These are phyloP conservation scores for Brachystomella parvula DNA, from an alignment of 1,140 invertebrate genomes.

Conservation along the genomic window DNA sequence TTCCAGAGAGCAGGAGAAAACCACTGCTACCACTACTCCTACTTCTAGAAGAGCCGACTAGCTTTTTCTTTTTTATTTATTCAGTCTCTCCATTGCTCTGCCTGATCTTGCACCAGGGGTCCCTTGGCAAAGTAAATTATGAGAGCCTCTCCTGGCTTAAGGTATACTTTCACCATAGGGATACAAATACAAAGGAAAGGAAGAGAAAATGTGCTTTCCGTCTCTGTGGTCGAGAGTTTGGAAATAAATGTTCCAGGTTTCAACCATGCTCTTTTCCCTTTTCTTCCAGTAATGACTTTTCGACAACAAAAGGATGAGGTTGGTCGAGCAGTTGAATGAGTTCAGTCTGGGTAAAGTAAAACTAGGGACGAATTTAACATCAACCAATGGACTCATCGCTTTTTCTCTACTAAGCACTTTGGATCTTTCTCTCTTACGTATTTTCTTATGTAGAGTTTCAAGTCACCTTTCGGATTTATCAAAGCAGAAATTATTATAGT, in stretches of 20 bases:
- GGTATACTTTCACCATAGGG: no score
- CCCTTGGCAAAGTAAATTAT: slow-evolving; percentile 3
- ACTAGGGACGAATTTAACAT: not conserved
- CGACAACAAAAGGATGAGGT: not conserved
- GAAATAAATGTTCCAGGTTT: slow-evolving; percentile 7
- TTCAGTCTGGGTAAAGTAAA: not conserved
- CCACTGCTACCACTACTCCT: not conserved
- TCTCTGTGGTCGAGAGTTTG: not conserved
- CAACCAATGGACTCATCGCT: not conserved
- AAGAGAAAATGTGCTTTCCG: not conserved
- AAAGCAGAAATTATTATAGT: no score
- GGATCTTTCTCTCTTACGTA: not conserved
- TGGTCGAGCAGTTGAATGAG: not conserved
- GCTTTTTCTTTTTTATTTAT: slow-evolving; percentile 6
- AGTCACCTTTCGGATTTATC: no score
- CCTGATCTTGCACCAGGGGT: not conserved
- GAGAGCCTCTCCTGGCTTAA: no score
- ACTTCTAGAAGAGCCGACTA: not conserved
- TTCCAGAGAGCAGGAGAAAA: not conserved
- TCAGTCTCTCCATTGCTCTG: slow-evolving; percentile 1
- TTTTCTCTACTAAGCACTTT: no score
- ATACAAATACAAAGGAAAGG: not conserved
- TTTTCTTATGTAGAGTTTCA: no score
- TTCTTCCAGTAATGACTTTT: not conserved
- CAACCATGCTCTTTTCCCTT: not conserved